These are phyloP conservation scores for Mugil cephalus DNA, from an alignment of 2,113 vertebrate genomes.

Conservation along the genomic window DNA sequence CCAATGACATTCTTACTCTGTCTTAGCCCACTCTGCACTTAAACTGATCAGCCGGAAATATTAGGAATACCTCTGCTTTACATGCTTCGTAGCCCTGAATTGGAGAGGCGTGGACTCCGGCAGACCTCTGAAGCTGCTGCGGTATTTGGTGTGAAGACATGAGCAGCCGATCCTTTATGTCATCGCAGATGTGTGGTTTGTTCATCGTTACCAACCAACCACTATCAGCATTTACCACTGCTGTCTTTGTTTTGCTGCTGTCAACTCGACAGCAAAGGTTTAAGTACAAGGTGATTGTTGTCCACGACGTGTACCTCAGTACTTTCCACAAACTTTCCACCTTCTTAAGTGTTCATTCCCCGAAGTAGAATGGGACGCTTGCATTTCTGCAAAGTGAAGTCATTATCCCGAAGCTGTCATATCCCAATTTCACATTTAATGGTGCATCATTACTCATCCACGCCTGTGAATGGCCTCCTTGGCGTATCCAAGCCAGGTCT, in stretches of 20 bases:
- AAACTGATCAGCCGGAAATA: too few relatives aligned
- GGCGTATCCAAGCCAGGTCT: slow-evolving; percentile 27
- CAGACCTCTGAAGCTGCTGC: not conserved
- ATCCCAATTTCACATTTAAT: slow-evolving; percentile 21
- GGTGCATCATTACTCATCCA: slow-evolving; percentile 34
- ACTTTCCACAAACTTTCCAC: too few relatives aligned
- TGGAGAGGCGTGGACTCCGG: not conserved
- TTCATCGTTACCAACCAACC: not conserved
- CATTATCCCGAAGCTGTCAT: slow-evolving; percentile 8
- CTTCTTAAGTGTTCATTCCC: too few relatives aligned
- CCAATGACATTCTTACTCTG: not conserved
- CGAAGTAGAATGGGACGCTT: too few relatives aligned
- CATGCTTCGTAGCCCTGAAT: not conserved
- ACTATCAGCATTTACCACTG: too few relatives aligned
- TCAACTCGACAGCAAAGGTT: too few relatives aligned
- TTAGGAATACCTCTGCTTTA: too few relatives aligned
- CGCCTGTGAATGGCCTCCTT: not conserved
- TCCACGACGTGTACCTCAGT: too few relatives aligned
- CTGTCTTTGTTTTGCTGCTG: too few relatives aligned
- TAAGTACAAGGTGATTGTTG: too few relatives aligned
- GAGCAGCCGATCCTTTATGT: not conserved
- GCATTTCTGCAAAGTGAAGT: not conserved
- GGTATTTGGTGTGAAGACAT: not conserved
- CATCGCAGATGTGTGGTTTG: not conserved
- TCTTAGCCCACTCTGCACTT: not conserved